Percentiles rank a stretch among this genome's conserved stretches.
Evolutionary conservation across 2,113 vertebrate genomes (phyloP).

Genomic region (Origma solitaria): DNA sequence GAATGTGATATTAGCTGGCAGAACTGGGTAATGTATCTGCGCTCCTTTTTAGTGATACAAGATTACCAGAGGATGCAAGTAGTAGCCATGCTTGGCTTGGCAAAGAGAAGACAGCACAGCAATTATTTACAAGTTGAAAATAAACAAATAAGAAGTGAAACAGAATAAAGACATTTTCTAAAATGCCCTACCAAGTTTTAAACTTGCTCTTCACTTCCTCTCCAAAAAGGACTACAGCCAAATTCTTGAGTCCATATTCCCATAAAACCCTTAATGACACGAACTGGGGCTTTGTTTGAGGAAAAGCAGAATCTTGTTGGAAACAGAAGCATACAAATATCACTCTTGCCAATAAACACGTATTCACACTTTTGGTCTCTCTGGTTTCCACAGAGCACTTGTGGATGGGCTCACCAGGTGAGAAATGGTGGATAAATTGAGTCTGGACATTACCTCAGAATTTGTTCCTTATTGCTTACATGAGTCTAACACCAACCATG

Average conservation of each 20-base stretch:
- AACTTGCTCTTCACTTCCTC: background rate
- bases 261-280: background rate
- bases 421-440: background rate
- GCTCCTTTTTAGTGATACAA: background rate
- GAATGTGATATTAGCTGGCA: conserved; percentile 53
- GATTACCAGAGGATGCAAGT: background rate
- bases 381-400: background rate
- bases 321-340: background rate
- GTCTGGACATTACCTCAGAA: background rate
- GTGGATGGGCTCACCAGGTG: background rate
- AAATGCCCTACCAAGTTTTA: background rate
- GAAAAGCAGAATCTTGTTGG: background rate
- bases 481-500: background rate
- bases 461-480: background rate
- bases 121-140: conserved; percentile 1
- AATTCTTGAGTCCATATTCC: background rate
- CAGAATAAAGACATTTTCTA: background rate
- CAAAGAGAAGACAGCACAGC: background rate
- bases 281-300: conserved; percentile 32
- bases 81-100: conserved; percentile 4
- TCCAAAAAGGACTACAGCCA: background rate
- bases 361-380: background rate
- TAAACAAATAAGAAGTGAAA: background rate
- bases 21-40: conserved; percentile 28
- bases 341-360: rapidly evolving